Conservation (phyloP, 2,113 vertebrate species). For the Chaetura pelagica region DNA sequence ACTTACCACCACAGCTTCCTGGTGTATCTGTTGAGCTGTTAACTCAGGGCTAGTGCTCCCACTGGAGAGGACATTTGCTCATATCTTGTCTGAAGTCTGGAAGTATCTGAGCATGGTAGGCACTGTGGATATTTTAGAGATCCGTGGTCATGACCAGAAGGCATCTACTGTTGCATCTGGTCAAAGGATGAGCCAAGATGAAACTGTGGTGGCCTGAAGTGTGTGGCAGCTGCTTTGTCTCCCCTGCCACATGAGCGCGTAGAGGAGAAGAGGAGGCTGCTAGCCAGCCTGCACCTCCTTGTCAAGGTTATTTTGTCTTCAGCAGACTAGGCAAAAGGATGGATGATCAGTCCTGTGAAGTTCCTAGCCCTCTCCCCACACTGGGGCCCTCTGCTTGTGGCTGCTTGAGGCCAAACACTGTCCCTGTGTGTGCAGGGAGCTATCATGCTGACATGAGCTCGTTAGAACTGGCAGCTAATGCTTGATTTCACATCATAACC, state of each 20-base stretch:
- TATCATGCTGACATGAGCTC: neutral
- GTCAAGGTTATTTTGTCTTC: neutral
- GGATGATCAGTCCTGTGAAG: neutral
- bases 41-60: accelerated
- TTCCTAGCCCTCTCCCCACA: neutral
- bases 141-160: neutral
- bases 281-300: neutral
- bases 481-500: neutral
- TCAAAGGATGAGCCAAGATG: neutral
- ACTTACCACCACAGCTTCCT: neutral
- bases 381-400: neutral
- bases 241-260: accelerated
- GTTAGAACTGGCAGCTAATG: slow-evolving; percentile 6
- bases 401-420: neutral
- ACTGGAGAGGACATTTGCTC: neutral
- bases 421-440: neutral
- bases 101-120: neutral
- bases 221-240: accelerated
- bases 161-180: neutral
- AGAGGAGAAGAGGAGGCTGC: neutral
- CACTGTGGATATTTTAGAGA: neutral
- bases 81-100: neutral
- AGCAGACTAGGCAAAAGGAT: neutral
- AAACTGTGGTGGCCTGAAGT: neutral
- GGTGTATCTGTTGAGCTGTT: neutral